phyloP scores from a whole-genome alignment of 1,140 invertebrate genomes.

The Linepithema humile region DNA sequence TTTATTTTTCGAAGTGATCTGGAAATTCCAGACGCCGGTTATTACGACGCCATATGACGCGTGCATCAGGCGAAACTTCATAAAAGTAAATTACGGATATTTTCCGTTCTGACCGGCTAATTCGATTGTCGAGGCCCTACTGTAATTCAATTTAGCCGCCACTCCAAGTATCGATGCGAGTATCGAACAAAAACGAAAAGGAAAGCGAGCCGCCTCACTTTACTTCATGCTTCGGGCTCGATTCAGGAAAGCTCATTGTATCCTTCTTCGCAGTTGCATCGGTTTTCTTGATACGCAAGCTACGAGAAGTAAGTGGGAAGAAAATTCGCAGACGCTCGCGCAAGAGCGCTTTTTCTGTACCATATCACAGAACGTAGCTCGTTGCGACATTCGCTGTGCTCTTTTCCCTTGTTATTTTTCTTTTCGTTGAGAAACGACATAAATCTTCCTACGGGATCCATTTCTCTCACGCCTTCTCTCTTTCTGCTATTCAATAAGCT shows the following conservation, averaged over 20 bases:
- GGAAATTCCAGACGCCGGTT: conserved; percentile 14
- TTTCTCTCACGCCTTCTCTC: conserved; percentile 13
- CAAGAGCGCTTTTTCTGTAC: conserved; percentile 21
- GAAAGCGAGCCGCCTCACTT: background rate
- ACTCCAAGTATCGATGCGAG: conserved; percentile 32
- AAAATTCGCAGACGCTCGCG: conserved; percentile 1
- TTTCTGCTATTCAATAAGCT: conserved; percentile 33
- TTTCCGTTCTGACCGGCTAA: conserved; percentile 35
- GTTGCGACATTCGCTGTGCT: conserved; percentile 12
- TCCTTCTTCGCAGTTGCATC: conserved; percentile 3
- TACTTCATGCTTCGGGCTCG: background rate
- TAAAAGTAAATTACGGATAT: conserved; percentile 52
- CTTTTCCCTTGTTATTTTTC: conserved; percentile 29
- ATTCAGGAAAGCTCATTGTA: conserved; percentile 26
- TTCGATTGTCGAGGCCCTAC: conserved; percentile 17
- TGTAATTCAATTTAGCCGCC: conserved; percentile 43
- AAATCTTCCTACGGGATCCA: conserved; percentile 31
- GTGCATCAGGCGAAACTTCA: background rate
- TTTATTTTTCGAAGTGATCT: background rate
- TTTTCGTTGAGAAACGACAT: conserved; percentile 23
- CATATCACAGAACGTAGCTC: background rate
- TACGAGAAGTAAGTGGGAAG: background rate
- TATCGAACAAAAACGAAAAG: conserved; percentile 41
- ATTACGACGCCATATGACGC: conserved; percentile 43
- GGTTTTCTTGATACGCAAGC: conserved; percentile 7